Evolutionary conservation across 2,797 vertebrate species (phyloP).

Genomic region (Anomalospiza imberbis): DNA sequence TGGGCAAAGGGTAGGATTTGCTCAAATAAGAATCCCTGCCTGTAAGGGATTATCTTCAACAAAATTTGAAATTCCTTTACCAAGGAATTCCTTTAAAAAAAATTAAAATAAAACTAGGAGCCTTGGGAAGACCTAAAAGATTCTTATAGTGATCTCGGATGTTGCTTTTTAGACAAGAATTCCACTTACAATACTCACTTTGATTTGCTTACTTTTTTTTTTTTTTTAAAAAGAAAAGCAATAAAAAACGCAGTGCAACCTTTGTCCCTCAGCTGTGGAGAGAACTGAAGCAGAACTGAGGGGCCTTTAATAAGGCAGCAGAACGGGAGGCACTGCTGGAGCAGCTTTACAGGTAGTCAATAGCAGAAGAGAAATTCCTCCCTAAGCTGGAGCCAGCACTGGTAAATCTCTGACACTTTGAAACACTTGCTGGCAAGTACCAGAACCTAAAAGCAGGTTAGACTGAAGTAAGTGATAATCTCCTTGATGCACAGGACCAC

Average conservation of each 20-base stretch:
- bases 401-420: neutral
- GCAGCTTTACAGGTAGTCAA: neutral
- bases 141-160: accelerated
- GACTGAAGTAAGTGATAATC: neutral
- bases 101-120: neutral
- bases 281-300: neutral
- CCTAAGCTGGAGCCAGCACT: neutral
- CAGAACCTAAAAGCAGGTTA: neutral
- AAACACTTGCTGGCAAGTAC: neutral
- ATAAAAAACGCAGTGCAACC: neutral
- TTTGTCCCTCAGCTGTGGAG: neutral
- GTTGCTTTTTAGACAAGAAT: neutral
- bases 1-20: neutral
- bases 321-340: accelerated
- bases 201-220: neutral
- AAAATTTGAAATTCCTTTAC: neutral
- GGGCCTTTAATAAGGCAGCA: neutral
- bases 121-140: neutral
- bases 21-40: neutral
- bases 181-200: neutral
- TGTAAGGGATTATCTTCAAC: neutral
- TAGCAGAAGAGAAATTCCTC: neutral
- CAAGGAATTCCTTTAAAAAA: neutral
- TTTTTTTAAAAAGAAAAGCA: neutral
- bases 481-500: neutral